phyloP scores from a whole-genome alignment of 2,113 vertebrate species.

The Pollachius pollachius region DNA sequence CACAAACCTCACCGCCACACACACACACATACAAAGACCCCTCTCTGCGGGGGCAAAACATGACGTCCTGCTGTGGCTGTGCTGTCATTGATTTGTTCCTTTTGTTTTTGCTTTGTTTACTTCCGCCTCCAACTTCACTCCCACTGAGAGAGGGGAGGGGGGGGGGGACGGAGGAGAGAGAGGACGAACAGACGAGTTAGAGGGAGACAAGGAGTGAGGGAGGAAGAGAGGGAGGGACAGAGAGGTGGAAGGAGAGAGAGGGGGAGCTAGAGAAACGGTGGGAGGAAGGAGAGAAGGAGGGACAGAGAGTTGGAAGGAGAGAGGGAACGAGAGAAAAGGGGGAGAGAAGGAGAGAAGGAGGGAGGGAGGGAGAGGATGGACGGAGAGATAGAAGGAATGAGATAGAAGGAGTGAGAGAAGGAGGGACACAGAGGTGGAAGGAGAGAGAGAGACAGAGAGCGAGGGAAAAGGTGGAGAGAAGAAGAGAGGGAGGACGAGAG shows the following conservation, averaged over 20 bases:
- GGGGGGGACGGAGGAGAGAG: not conserved
- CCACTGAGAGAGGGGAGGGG: not conserved
- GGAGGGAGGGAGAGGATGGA: not conserved
- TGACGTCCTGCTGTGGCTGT: conserved; percentile 20
- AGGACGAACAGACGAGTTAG: not conserved
- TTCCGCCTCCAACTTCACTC: conserved; percentile 13
- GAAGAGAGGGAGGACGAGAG: conserved; percentile 4
- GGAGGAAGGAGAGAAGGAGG: not conserved
- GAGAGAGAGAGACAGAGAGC: not conserved
- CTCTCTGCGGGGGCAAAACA: conserved; percentile 9
- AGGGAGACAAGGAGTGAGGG: not conserved
- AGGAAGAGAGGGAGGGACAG: not conserved
- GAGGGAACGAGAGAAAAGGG: conserved; percentile 11
- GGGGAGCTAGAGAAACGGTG: not conserved
- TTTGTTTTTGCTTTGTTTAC: conserved; percentile 29
- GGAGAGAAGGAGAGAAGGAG: not conserved
- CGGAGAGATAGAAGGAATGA: not conserved
- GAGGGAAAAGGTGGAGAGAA: not conserved
- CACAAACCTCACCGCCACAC: no score
- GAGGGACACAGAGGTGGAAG: not conserved
- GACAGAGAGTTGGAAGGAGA: no score
- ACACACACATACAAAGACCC: not conserved
- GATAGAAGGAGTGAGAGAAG: not conserved
- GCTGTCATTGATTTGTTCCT: conserved; percentile 34
- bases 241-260: not conserved